Evolutionary conservation across 2,888 invertebrate species (phyloP).

Genomic region (Cryptocephalus primarius): DNA sequence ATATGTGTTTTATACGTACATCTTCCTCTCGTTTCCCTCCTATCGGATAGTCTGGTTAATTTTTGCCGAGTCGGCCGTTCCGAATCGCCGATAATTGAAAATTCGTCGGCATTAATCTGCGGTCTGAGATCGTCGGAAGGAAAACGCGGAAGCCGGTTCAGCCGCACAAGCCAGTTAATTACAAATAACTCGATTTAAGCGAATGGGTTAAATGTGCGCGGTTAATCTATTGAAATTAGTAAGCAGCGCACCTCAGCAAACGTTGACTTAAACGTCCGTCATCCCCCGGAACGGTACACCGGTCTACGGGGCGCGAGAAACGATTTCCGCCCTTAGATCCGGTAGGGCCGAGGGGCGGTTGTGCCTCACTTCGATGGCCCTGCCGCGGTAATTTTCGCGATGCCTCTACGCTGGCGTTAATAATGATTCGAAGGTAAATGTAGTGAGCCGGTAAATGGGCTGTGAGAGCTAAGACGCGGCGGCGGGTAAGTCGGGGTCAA

Average conservation of each 20-base stretch:
- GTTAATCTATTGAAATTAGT: conserved; percentile 42
- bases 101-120: conserved; percentile 23
- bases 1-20: not conserved
- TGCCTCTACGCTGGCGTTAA: conserved; percentile 17
- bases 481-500: conserved; percentile 27
- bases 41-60: not conserved
- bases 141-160: conserved; percentile 16
- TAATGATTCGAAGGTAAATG: conserved; percentile 35
- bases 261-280: conserved; percentile 32
- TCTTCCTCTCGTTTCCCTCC: not conserved
- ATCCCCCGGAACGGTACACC: conserved; percentile 9
- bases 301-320: not conserved
- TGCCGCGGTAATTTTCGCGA: not conserved
- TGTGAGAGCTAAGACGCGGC: conserved; percentile 29
- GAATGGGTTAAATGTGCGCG: conserved; percentile 39
- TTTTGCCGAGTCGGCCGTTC: not conserved
- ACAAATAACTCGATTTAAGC: conserved; percentile 41
- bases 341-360: not conserved
- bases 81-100: conserved; percentile 19
- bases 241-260: conserved; percentile 38
- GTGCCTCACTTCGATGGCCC: not conserved
- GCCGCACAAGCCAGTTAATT: conserved; percentile 36
- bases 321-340: not conserved
- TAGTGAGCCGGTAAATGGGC: conserved; percentile 39
- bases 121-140: conserved; percentile 7